Evolutionary conservation across 2,888 invertebrate genomes (phyloP).

Genomic region (Miltochrista miniata): DNA sequence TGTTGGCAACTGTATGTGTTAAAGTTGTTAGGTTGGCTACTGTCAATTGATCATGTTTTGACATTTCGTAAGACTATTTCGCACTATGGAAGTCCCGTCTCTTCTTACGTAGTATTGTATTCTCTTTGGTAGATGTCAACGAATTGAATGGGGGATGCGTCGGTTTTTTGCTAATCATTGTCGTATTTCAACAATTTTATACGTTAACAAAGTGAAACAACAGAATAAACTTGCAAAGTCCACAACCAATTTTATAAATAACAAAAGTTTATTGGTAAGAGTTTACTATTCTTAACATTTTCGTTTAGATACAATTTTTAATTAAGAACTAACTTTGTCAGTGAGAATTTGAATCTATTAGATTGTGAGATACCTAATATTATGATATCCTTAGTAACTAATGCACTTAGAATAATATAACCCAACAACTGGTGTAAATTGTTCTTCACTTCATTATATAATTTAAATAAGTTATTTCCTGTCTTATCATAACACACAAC

Average conservation of each 20-base stretch:
- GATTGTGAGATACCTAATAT: too few relatives aligned
- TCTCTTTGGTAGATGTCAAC: too few relatives aligned
- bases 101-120: too few relatives aligned
- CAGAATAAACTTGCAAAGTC: constrained; percentile 29
- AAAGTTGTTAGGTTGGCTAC: too few relatives aligned
- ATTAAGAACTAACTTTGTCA: constrained; percentile 7
- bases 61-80: too few relatives aligned
- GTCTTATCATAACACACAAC: too few relatives aligned
- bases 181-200: constrained; percentile 64
- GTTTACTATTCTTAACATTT: constrained; percentile 13
- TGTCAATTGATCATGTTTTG: too few relatives aligned
- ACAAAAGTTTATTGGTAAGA: constrained; percentile 41
- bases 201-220: constrained; percentile 53
- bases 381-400: too few relatives aligned
- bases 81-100: too few relatives aligned
- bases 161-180: constrained; percentile 78
- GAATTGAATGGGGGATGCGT: constrained; percentile 69
- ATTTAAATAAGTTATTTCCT: constrained; percentile 19
- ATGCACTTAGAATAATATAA: constrained; percentile 22
- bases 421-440: constrained; percentile 20
- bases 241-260: constrained; percentile 21
- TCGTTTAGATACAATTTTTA: constrained; percentile 22
- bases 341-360: constrained; percentile 30
- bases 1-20: too few relatives aligned
- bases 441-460: constrained; percentile 9